Conservation (phyloP, 2,113 vertebrate species). For the Cryptomyrus ogoouensis region DNA sequence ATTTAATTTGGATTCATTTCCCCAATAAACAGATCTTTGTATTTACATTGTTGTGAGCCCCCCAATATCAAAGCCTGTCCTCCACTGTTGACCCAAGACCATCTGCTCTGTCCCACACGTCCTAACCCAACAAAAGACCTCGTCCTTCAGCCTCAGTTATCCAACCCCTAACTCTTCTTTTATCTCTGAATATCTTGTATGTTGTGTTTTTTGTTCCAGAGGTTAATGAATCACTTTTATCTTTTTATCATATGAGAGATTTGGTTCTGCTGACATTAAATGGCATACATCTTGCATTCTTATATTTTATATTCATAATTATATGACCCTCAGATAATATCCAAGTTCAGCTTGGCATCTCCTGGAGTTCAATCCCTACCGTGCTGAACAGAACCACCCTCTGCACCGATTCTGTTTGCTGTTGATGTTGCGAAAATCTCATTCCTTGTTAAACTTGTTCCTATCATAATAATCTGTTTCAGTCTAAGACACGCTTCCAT, state of each 20-base stretch:
- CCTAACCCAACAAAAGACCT: background rate
- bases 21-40: background rate
- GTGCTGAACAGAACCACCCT: background rate
- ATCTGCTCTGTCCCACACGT: background rate
- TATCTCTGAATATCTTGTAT: background rate
- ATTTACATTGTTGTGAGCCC: background rate
- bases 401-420: background rate
- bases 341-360: background rate
- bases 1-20: background rate
- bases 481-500: background rate
- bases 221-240: background rate
- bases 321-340: background rate
- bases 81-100: background rate
- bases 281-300: background rate
- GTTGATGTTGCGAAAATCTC: background rate
- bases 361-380: background rate
- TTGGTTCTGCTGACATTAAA: background rate
- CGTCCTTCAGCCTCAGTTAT: background rate
- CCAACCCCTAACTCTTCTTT: background rate
- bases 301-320: background rate
- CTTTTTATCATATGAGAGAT: background rate
- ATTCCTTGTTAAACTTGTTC: background rate
- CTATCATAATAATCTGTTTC: background rate
- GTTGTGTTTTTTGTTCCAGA: background rate
- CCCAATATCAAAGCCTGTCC: background rate